Percentiles rank a stretch among this genome's conserved stretches.
Conservation (phyloP, 2,888 invertebrate species). For the Pseudococcus viburni region DNA sequence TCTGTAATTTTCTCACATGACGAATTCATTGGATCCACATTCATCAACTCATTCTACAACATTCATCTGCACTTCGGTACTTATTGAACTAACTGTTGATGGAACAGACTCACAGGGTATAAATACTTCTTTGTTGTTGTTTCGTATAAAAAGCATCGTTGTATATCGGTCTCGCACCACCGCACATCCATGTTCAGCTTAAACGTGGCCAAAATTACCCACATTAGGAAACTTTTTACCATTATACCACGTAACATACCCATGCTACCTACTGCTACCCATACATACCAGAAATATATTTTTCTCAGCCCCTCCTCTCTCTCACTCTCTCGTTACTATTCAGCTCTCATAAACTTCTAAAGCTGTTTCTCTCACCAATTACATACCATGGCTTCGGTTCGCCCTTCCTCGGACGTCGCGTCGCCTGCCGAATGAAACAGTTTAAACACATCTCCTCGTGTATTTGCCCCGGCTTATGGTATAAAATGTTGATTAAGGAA, state of each 20-base stretch:
- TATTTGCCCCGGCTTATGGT: slow-evolving; percentile 28
- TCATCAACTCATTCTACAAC: too few species aligned
- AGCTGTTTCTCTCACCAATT: slow-evolving; percentile 61
- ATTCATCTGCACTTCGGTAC: too few species aligned
- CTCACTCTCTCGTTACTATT: slow-evolving; percentile 55
- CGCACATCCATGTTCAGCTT: not conserved
- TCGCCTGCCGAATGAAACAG: not conserved
- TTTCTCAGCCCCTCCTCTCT: not conserved
- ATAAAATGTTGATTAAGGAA: slow-evolving; percentile 44
- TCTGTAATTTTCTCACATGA: too few species aligned
- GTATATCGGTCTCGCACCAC: not conserved
- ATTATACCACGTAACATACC: not conserved
- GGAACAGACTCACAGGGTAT: too few species aligned
- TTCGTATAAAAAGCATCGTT: not conserved
- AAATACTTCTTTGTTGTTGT: not conserved
- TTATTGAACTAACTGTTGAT: too few species aligned
- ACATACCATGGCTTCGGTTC: not conserved
- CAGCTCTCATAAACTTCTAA: slow-evolving; percentile 62
- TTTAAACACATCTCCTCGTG: slow-evolving; percentile 34
- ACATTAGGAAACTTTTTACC: slow-evolving; percentile 40
- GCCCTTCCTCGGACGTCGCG: not conserved
- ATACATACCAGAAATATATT: slow-evolving; percentile 2
- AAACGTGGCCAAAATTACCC: slow-evolving; percentile 44
- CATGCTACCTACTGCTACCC: not conserved
- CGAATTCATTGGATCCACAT: too few species aligned